Evolutionary conservation across 2,797 vertebrate species (phyloP).

Genomic region (Peromyscus melanophrys): DNA sequence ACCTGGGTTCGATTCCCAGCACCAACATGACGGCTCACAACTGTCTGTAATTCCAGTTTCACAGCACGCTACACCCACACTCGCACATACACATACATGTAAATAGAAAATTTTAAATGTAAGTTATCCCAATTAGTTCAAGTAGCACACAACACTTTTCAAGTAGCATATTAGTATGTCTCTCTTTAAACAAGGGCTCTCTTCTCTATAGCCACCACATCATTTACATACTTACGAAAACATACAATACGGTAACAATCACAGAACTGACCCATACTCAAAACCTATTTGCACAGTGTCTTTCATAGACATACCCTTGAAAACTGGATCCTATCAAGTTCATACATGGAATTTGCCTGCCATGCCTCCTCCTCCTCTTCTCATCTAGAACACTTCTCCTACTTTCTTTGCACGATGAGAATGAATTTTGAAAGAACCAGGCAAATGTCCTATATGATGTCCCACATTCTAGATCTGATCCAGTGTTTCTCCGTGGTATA

Average conservation of each 20-base stretch:
- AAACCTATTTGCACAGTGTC: conserved; percentile 14
- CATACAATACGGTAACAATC: neutral
- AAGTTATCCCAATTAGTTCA: conserved; percentile 2
- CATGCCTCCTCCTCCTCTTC: conserved; percentile 30
- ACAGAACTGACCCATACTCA: neutral
- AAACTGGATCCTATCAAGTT: conserved; percentile 10
- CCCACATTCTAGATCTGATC: neutral
- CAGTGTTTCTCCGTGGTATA: neutral
- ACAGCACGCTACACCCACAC: neutral
- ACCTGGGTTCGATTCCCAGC: neutral
- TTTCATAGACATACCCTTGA: conserved; percentile 23
- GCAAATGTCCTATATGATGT: neutral
- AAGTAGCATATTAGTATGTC: neutral
- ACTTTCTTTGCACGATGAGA: conserved; percentile 8
- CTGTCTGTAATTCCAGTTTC: neutral
- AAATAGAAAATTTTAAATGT: neutral
- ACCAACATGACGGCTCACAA: neutral
- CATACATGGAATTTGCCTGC: neutral
- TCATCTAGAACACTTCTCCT: conserved; percentile 32
- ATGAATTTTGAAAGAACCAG: conserved; percentile 25
- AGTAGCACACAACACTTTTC: conserved; percentile 18
- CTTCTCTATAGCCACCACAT: neutral
- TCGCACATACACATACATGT: neutral
- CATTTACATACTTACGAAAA: conserved; percentile 46
- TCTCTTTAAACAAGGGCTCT: conserved; percentile 26